Percentiles rank a stretch among this genome's conserved stretches.
Conservation (phyloP, 2,888 invertebrate genomes). For the Heliconius ethilla region DNA sequence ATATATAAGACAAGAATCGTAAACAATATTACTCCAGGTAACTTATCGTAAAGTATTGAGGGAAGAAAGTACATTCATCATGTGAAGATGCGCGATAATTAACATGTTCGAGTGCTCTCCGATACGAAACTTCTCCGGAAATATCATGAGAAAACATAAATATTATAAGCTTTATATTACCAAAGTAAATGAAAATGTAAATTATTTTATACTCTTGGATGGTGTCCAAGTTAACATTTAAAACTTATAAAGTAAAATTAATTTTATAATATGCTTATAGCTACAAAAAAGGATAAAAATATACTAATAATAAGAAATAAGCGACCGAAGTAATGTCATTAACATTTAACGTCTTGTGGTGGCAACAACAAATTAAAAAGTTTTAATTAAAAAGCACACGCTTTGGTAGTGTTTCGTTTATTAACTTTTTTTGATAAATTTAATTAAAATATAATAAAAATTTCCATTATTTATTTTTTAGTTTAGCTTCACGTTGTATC, state of each 20-base stretch:
- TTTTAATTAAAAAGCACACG: conserved; percentile 41
- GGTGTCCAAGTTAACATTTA: not conserved
- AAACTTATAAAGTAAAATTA: not conserved
- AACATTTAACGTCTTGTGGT: conserved; percentile 27
- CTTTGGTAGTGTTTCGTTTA: conserved; percentile 20
- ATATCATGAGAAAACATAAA: conserved; percentile 22
- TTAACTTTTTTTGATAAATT: not conserved
- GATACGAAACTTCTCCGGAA: conserved; percentile 28
- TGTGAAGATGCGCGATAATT: conserved; percentile 39
- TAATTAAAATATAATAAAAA: conserved; percentile 1
- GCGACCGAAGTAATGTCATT: conserved; percentile 25
- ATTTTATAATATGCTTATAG: not conserved
- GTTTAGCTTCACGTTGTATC: not conserved
- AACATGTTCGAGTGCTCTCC: conserved; percentile 34
- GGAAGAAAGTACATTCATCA: conserved; percentile 45
- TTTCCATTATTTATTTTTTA: not conserved
- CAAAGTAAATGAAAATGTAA: not conserved
- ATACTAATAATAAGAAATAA: conserved; percentile 19
- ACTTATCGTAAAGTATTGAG: conserved; percentile 26
- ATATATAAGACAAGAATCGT: conserved; percentile 4
- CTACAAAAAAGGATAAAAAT: not conserved
- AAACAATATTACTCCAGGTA: conserved; percentile 21
- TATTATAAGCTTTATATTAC: conserved; percentile 19
- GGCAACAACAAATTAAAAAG: conserved; percentile 38
- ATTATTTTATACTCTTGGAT: not conserved